A percentile compares a stretch with the other conserved stretches of the same genome.
phyloP scores from a whole-genome alignment of 1,140 invertebrate genomes.

The Bombus cullumanus region DNA sequence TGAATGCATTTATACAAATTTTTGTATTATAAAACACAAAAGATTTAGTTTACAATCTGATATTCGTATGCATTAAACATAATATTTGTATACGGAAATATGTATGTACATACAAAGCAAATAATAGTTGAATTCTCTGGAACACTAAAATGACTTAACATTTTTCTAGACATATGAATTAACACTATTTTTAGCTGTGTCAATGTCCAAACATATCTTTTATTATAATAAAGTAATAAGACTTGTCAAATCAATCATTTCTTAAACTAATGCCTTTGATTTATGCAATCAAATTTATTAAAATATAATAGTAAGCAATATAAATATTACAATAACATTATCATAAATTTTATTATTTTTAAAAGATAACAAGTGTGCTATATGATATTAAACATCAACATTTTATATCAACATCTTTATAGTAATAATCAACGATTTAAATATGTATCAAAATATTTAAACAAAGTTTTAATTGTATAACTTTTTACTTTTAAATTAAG shows the following conservation, averaged over 20 bases:
- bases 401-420: neutral
- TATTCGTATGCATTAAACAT: neutral
- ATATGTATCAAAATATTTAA: neutral
- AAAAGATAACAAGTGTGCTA: constrained; percentile 10
- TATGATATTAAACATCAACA: constrained; percentile 6
- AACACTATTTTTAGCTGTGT: constrained; percentile 8
- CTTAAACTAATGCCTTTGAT: neutral
- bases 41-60: constrained; percentile 20
- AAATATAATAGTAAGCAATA: neutral
- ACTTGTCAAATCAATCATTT: constrained; percentile 29
- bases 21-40: neutral
- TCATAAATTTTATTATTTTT: constrained; percentile 9
- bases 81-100: constrained; percentile 2
- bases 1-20: neutral
- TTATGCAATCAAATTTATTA: constrained; percentile 13
- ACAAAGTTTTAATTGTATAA: neutral
- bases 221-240: neutral
- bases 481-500: neutral
- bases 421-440: constrained; percentile 7
- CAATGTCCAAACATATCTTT: constrained; percentile 33
- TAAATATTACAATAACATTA: neutral
- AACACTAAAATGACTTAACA: constrained; percentile 22
- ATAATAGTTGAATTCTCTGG: constrained; percentile 42
- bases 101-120: constrained; percentile 29
- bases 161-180: neutral